Conservation (phyloP, 2,888 invertebrate species). For the Oscheius sp. region DNA sequence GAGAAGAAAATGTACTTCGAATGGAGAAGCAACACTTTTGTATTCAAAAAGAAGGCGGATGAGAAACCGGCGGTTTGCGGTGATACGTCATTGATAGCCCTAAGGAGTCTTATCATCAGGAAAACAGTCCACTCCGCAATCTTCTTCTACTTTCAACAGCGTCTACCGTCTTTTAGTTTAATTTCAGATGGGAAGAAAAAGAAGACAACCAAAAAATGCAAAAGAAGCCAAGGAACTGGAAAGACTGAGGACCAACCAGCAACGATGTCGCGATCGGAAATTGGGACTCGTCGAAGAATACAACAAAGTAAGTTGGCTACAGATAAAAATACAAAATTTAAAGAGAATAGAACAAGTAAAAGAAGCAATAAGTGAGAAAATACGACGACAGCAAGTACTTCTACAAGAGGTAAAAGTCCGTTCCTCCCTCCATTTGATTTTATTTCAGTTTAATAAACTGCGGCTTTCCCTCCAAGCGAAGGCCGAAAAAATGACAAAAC, state of each 20-base stretch:
- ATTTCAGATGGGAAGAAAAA: constrained; percentile 4
- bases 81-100: too few species aligned
- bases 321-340: background rate
- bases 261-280: constrained; percentile 18
- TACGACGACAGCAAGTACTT: constrained; percentile 1
- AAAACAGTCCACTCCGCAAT: background rate
- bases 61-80: too few species aligned
- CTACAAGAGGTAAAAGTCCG: background rate
- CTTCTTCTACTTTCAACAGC: too few species aligned
- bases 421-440: background rate
- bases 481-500: background rate
- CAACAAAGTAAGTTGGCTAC: constrained; percentile 7
- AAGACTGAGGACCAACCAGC: constrained; percentile 12
- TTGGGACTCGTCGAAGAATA: constrained; percentile 19
- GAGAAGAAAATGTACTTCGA: too few species aligned
- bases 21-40: too few species aligned
- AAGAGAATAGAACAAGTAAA: background rate
- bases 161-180: background rate
- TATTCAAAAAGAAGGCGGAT: too few species aligned
- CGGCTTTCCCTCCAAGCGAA: background rate
- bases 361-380: constrained; percentile 5
- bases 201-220: background rate
- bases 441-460: background rate
- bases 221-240: constrained; percentile 18
- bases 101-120: background rate